Conservation (phyloP, 2,888 invertebrate species). For the Agrotis exclamationis region DNA sequence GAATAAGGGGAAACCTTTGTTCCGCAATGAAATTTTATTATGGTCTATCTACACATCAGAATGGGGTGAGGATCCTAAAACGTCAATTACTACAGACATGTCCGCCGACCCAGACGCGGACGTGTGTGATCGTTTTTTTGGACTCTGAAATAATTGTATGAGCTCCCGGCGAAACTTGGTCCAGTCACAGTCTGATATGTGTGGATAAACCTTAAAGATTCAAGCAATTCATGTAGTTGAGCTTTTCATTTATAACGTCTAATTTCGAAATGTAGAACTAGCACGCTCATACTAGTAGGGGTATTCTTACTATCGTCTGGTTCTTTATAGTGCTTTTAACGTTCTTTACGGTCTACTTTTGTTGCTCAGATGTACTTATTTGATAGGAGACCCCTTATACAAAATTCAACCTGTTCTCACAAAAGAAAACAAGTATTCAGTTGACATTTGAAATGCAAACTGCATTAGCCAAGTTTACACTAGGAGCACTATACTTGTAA, state of each 20-base stretch:
- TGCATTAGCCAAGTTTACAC: background rate
- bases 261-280: background rate
- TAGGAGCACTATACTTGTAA: background rate
- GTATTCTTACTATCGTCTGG: too few species aligned
- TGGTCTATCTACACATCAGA: too few species aligned
- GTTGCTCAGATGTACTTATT: background rate
- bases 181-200: too few species aligned
- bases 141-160: too few species aligned
- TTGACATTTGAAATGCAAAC: conserved; percentile 13
- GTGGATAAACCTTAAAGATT: too few species aligned
- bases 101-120: too few species aligned
- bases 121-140: too few species aligned
- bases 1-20: background rate
- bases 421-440: conserved; percentile 15
- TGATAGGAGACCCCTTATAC: background rate
- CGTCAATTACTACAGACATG: too few species aligned
- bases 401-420: background rate
- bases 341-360: background rate
- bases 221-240: too few species aligned
- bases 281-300: background rate
- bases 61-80: too few species aligned
- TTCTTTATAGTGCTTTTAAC: background rate
- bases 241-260: background rate
- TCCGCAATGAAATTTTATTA: background rate
- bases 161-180: too few species aligned